Percentiles rank a stretch among this genome's conserved stretches.
These are phyloP conservation scores for Panagrolaimus sp. DNA, from an alignment of 1,140 invertebrate genomes.

Conservation along the genomic window DNA sequence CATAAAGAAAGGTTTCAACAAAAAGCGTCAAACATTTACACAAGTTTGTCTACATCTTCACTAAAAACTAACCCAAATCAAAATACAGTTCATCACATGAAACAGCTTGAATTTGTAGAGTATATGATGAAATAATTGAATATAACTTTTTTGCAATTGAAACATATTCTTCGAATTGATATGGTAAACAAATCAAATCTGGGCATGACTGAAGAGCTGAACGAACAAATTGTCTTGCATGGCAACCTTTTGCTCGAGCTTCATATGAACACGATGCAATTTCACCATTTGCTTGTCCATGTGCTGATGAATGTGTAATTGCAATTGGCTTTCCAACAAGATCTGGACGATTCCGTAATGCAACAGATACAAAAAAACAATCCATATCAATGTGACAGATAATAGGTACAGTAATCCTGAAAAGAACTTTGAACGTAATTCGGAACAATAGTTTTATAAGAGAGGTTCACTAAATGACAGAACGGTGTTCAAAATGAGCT, in stretches of 20 bases:
- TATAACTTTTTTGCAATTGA: conserved; percentile 79
- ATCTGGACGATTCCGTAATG: conserved; percentile 74
- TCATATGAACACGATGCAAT: conserved; percentile 94
- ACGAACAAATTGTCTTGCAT: conserved; percentile 91
- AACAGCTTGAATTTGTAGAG: conserved; percentile 84
- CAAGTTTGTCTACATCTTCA: too few species aligned
- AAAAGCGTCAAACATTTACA: too few species aligned
- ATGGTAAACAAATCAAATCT: conserved; percentile 77
- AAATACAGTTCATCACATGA: conserved; percentile 96
- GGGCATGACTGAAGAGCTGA: conserved; percentile 78
- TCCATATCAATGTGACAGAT: conserved; percentile 98
- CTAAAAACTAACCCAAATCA: too few species aligned
- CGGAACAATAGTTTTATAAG: too few species aligned
- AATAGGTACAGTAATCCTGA: conserved; percentile 48
- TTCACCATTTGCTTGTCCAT: conserved; percentile 64
- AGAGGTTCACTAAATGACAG: too few species aligned
- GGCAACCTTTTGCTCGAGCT: conserved; percentile 75
- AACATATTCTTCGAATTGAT: conserved; percentile 90
- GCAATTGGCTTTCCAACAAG: conserved; percentile 78
- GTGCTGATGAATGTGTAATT: conserved; percentile 73
- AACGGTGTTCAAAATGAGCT: too few species aligned
- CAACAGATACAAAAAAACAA: conserved; percentile 96
- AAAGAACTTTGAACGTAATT: too few species aligned
- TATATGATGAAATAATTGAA: conserved; percentile 78
- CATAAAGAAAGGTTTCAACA: too few species aligned